Conservation (phyloP, 2,797 vertebrate genomes). For the Sebastes oblongus region DNA sequence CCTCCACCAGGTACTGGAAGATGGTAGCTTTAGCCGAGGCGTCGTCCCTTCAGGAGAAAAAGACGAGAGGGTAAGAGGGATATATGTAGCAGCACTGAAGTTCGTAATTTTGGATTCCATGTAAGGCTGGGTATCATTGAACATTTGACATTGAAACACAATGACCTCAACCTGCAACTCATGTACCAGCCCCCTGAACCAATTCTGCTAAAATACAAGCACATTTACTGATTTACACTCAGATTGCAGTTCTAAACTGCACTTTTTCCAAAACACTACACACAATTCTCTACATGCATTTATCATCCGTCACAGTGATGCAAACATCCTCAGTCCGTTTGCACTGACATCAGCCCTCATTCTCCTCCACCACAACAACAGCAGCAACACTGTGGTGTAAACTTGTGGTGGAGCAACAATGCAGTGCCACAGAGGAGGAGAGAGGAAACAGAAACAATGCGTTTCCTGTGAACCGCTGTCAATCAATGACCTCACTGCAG, state of each 20-base stretch:
- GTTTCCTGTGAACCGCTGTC: constrained; percentile 6
- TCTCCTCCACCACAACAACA: not conserved
- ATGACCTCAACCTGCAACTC: too few relatives aligned
- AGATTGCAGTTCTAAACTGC: too few relatives aligned
- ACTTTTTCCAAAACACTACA: too few relatives aligned
- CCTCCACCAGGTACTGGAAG: constrained; percentile 94
- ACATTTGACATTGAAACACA: too few relatives aligned
- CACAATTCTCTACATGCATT: too few relatives aligned
- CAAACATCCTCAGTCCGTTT: not conserved
- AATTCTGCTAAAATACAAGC: too few relatives aligned
- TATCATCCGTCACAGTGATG: not conserved
- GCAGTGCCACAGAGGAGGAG: not conserved
- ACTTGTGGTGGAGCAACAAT: constrained; percentile 49
- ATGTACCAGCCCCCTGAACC: too few relatives aligned
- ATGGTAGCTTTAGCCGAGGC: constrained; percentile 86
- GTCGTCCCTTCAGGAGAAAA: constrained; percentile 86
- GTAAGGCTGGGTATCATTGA: too few relatives aligned
- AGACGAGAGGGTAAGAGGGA: not conserved
- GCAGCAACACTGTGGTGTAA: constrained; percentile 19
- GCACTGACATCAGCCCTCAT: not conserved
- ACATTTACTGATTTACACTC: too few relatives aligned
- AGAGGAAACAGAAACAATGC: constrained; percentile 49
- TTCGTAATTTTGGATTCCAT: not conserved
- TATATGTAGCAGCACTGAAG: not conserved
- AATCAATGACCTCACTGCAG: constrained; percentile 32